Evolutionary conservation across 2,113 vertebrate species (phyloP), one percentile per base, ranked within the genome.

Genomic region (Crypturellus undulatus): DNA sequence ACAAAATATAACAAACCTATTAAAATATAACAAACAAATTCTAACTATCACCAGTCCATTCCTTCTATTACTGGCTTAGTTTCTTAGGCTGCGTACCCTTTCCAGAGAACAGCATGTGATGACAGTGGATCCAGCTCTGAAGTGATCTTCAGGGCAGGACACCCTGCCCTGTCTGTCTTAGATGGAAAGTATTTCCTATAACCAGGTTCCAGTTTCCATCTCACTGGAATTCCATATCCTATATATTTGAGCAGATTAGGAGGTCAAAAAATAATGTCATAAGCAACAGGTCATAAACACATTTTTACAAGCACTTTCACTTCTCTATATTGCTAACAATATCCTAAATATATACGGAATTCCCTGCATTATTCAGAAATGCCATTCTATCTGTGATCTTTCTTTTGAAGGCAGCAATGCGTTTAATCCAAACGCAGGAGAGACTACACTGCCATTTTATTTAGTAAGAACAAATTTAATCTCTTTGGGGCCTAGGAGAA

Each of bases 341-440:
- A 19, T 19, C 14, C 32, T 18, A 14, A 69, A 65, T 22, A 10
- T 6, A n/a, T 21, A 17, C 45, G 42, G 64, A 88, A 80, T 60
- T 40, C 26, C 17, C 38, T 10, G 24, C 8, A 4, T 9, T 12
- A 25, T 22, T 28, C n/a, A 75, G 30, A 59, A 17, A 6, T 18
- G 6, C 4, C 0, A 0, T 59, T 3, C 1, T 17, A 28, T 3
- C 5, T 1, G 0, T 32, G 28, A n/a, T 22, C 21, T 67, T 43
- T 36, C n/a, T 43, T 32, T 60, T 3, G 0, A 22, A 49, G 9
- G 19, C 3, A 78, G 7, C 12, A 73, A 21, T 12, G 8, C 4
- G 10, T 71, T 81, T 67, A 69, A 43, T 51, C 7, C 6, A 47
- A 40, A 86, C 69, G 6, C 6, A 17, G 2, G 10, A 5, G 1